Percentiles rank a stretch among this genome's conserved stretches.
These are phyloP conservation scores for Pangasius krempfi DNA, from an alignment of 2,797 vertebrate species.

Conservation along the genomic window DNA sequence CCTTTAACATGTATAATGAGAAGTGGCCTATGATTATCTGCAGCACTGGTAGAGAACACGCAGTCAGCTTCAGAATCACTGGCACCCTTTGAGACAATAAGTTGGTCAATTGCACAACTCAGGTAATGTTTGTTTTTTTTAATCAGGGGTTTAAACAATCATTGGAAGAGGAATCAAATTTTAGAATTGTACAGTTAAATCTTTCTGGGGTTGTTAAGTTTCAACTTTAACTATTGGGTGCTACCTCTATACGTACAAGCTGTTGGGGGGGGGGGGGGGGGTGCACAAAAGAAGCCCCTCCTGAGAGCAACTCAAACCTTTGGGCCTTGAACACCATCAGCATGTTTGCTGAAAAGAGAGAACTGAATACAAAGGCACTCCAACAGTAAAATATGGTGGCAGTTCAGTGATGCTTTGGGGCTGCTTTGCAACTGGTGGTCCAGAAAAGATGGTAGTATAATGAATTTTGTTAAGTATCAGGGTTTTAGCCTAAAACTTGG, in stretches of 20 bases:
- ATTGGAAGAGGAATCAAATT: neutral
- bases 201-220: neutral
- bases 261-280: neutral
- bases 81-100: neutral
- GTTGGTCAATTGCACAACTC: neutral
- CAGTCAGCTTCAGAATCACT: neutral
- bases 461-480: neutral
- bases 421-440: neutral
- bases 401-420: neutral
- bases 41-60: neutral
- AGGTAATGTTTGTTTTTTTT: neutral
- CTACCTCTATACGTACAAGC: neutral
- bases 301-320: neutral
- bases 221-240: neutral
- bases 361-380: neutral
- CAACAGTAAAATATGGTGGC: neutral
- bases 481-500: neutral
- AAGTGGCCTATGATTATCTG: neutral
- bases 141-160: neutral
- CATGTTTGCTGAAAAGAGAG: neutral
- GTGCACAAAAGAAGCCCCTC: neutral
- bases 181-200: neutral
- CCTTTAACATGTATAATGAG: neutral
- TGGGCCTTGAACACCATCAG: neutral
- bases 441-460: neutral